A percentile compares a stretch with the other conserved stretches of the same genome.
Conservation (phyloP, 2,888 invertebrate species). For the Globia sparganii region DNA sequence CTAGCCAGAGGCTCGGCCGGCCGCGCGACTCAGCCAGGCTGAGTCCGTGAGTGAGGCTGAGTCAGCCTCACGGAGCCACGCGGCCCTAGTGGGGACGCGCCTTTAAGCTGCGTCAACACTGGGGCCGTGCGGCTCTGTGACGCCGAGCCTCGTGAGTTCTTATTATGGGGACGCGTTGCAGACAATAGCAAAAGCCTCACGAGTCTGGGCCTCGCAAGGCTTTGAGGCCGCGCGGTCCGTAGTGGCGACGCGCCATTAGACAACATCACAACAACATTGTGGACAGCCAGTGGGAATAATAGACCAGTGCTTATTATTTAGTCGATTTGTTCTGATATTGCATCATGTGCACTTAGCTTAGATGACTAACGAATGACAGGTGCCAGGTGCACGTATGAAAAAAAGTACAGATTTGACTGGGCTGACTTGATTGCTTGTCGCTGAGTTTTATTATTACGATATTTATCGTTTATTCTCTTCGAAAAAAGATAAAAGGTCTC, state of each 20-base stretch:
- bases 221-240: background rate
- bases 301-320: background rate
- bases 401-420: constrained; percentile 27
- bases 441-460: constrained; percentile 19
- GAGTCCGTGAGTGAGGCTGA: no score
- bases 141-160: background rate
- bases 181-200: background rate
- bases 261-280: background rate
- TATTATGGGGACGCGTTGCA: background rate
- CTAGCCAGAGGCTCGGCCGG: no score
- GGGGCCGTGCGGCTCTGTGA: no score
- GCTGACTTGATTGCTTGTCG: constrained; percentile 21
- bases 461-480: constrained; percentile 17
- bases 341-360: background rate
- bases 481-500: constrained; percentile 20
- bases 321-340: constrained; percentile 4
- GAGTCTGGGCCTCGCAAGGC: background rate
- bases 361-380: constrained; percentile 34
- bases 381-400: constrained; percentile 31
- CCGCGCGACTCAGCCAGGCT: no score
- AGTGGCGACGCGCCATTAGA: background rate
- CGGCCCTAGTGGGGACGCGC: no score
- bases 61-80: no score
- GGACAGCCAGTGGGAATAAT: background rate
- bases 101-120: no score